A percentile compares a stretch with the other conserved stretches of the same genome.
Conservation (phyloP, 2,113 vertebrate genomes). For the Dicaeum eximium region DNA sequence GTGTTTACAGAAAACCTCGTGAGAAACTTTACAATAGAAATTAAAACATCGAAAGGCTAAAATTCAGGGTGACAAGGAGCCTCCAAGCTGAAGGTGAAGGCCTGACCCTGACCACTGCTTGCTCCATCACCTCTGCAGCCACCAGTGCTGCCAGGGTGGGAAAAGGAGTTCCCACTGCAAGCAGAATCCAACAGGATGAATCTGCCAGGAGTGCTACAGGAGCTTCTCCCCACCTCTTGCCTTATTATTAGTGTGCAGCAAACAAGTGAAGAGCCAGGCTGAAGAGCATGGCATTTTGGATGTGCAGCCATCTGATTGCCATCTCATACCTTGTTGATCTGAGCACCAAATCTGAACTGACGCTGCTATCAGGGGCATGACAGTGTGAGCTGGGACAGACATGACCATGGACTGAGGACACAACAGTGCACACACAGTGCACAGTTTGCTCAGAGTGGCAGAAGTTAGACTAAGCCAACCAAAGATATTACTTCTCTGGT, state of each 20-base stretch:
- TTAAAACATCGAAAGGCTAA: too few relatives aligned
- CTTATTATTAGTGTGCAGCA: not conserved
- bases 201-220: not conserved
- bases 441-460: not conserved
- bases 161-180: not conserved
- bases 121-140: not conserved
- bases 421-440: not conserved
- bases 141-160: accelerated
- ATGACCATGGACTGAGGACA: not conserved
- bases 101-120: not conserved
- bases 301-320: not conserved
- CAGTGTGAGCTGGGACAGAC: not conserved
- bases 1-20: too few relatives aligned
- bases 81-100: not conserved
- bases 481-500: not conserved
- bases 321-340: not conserved
- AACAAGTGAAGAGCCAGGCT: not conserved
- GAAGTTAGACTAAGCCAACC: not conserved
- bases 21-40: too few relatives aligned
- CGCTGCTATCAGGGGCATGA: not conserved
- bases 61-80: too few relatives aligned
- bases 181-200: not conserved
- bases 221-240: not conserved
- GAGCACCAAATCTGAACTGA: not conserved
- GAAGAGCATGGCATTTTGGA: not conserved